phyloP scores from a whole-genome alignment of 1,140 invertebrate genomes.

The Trachymyrmex cornetzi region DNA sequence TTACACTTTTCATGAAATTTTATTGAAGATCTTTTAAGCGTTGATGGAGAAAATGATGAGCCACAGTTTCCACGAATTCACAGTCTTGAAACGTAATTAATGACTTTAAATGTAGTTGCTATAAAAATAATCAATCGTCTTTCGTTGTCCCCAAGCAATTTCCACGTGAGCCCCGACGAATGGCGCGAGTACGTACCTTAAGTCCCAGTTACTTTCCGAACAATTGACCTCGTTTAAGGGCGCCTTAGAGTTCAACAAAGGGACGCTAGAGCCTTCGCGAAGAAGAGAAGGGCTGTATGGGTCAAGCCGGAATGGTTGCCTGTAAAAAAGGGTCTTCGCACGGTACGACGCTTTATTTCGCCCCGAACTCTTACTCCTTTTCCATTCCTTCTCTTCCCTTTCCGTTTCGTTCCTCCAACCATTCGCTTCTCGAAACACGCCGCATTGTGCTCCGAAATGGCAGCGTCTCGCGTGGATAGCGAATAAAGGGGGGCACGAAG shows the following conservation, averaged over 20 bases:
- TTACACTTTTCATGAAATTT: background rate
- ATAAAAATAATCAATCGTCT: conserved; percentile 45
- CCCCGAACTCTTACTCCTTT: conserved; percentile 34
- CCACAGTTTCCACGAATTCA: background rate
- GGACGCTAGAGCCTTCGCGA: conserved; percentile 62
- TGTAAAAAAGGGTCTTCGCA: conserved; percentile 71
- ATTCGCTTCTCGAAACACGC: conserved; percentile 47
- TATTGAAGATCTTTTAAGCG: background rate
- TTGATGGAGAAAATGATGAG: background rate
- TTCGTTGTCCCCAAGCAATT: conserved; percentile 16
- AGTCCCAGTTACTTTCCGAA: conserved; percentile 74
- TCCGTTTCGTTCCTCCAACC: background rate
- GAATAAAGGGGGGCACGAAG: conserved; percentile 45
- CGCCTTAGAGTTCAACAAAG: conserved; percentile 72
- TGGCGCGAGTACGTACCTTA: conserved; percentile 40
- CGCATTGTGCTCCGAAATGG: conserved; percentile 65
- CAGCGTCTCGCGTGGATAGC: conserved; percentile 47
- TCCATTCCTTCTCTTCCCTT: conserved; percentile 36
- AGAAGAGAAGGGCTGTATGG: conserved; percentile 60
- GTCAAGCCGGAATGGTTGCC: conserved; percentile 68
- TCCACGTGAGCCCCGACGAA: conserved; percentile 13
- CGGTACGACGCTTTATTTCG: conserved; percentile 72
- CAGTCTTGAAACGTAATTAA: background rate
- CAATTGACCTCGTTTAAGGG: conserved; percentile 79
- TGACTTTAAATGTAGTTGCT: background rate